Evolutionary conservation across 2,797 vertebrate species (phyloP).

Genomic region (Potorous gilbertii): DNA sequence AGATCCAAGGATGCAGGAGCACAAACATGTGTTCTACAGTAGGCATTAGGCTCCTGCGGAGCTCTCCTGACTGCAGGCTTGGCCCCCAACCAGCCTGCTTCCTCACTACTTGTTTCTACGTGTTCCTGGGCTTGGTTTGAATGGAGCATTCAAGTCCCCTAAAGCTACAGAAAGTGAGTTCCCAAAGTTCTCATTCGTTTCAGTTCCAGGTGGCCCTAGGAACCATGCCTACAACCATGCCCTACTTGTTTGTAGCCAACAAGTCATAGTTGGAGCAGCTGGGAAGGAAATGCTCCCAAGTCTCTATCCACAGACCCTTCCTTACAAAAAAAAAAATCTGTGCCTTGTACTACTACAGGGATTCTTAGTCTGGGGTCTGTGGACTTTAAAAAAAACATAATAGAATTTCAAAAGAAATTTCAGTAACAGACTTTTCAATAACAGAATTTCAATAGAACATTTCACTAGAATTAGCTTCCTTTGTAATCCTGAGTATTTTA

Average conservation of each 20-base stretch:
- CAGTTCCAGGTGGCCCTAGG: slow-evolving; percentile 16
- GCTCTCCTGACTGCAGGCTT: background rate
- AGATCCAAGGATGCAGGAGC: background rate
- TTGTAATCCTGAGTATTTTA: background rate
- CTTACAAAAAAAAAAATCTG: background rate
- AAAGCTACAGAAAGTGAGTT: slow-evolving; percentile 48
- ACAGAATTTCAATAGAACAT: background rate
- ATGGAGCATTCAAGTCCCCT: slow-evolving; percentile 58
- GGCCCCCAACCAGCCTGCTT: background rate
- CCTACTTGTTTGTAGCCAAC: background rate
- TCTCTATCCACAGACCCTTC: slow-evolving; percentile 6
- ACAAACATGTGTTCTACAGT: background rate
- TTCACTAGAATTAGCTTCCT: background rate
- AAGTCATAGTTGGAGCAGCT: slow-evolving; percentile 27
- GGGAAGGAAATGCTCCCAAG: background rate
- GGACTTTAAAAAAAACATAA: background rate
- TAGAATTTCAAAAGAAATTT: too few species aligned
- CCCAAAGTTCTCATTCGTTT: slow-evolving; percentile 60
- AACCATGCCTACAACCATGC: slow-evolving; percentile 2
- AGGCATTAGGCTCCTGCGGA: background rate
- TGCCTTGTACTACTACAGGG: background rate
- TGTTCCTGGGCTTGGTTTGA: slow-evolving; percentile 55
- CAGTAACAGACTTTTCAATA: too few species aligned
- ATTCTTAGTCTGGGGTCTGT: background rate
- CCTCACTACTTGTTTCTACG: slow-evolving; percentile 35